phyloP scores from a whole-genome alignment of 37 sponge, comb jelly and placozoan species.

The Aphrocallistes beatrix region DNA sequence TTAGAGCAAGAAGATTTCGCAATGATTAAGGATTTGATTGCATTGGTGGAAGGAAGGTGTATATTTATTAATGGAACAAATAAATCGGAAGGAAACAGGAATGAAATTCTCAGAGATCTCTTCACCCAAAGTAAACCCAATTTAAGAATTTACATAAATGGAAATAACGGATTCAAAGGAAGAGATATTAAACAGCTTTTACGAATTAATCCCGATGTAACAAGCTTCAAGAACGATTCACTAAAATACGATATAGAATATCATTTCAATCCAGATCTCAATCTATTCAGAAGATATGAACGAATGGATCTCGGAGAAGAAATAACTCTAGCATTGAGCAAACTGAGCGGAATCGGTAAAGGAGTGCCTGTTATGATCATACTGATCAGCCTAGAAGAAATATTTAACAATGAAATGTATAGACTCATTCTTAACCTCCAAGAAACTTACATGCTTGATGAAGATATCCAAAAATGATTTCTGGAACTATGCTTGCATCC shows the following conservation, averaged over 20 bases:
- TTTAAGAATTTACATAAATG: not conserved
- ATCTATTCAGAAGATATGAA: not conserved
- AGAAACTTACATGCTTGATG: not conserved
- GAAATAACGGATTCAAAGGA: not conserved
- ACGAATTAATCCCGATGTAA: too few species aligned
- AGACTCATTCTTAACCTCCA: not conserved
- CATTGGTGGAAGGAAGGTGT: not conserved
- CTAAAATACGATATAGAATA: not conserved
- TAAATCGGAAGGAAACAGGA: not conserved
- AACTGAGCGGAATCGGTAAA: not conserved
- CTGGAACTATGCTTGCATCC: not conserved
- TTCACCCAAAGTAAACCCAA: not conserved
- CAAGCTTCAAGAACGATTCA: too few species aligned
- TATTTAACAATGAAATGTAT: not conserved
- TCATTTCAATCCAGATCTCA: not conserved
- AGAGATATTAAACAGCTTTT: not conserved
- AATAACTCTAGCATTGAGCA: not conserved
- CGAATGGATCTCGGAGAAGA: not conserved
- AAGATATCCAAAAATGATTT: not conserved
- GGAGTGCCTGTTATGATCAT: not conserved
- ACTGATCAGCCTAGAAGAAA: not conserved
- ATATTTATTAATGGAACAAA: not conserved
- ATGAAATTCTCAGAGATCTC: not conserved
- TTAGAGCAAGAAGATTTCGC: not conserved
- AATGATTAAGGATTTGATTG: not conserved